Evolutionary conservation across 2,888 invertebrate species (phyloP).

Genomic region (Chaitophorus viminalis): DNA sequence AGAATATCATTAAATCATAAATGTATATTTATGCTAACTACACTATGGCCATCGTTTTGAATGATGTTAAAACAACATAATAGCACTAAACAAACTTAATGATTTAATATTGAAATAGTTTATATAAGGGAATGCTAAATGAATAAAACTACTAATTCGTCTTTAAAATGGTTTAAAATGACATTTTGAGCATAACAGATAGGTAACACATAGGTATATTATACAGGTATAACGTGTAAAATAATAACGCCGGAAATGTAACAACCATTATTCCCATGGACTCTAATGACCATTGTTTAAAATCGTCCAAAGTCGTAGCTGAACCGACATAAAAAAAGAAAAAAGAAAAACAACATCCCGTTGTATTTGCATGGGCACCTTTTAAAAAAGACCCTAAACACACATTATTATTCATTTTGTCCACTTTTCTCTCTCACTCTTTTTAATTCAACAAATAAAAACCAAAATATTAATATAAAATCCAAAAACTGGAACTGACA

Average conservation of each 20-base stretch:
- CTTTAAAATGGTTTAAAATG: slow-evolving; percentile 12
- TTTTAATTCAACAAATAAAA: slow-evolving; percentile 53
- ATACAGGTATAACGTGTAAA: not conserved
- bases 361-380: slow-evolving; percentile 34
- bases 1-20: not conserved
- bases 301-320: slow-evolving; percentile 38
- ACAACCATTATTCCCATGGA: slow-evolving; percentile 26
- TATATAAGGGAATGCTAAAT: not conserved
- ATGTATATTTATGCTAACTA: too few relatives aligned
- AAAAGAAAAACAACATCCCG: slow-evolving; percentile 49
- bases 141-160: slow-evolving; percentile 3
- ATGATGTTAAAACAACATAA: too few relatives aligned
- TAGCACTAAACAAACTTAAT: not conserved
- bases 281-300: slow-evolving; percentile 57
- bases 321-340: slow-evolving; percentile 30
- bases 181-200: slow-evolving; percentile 24
- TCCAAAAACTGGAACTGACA: slow-evolving; percentile 60
- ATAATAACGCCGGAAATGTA: slow-evolving; percentile 53
- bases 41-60: too few relatives aligned
- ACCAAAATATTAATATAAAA: slow-evolving; percentile 56
- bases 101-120: slow-evolving; percentile 10
- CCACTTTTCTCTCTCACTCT: slow-evolving; percentile 38
- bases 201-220: too few relatives aligned
- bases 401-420: slow-evolving; percentile 51
- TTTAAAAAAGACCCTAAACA: slow-evolving; percentile 50